Conservation (phyloP, 2,113 vertebrate genomes). For the Chaetops frenatus region DNA sequence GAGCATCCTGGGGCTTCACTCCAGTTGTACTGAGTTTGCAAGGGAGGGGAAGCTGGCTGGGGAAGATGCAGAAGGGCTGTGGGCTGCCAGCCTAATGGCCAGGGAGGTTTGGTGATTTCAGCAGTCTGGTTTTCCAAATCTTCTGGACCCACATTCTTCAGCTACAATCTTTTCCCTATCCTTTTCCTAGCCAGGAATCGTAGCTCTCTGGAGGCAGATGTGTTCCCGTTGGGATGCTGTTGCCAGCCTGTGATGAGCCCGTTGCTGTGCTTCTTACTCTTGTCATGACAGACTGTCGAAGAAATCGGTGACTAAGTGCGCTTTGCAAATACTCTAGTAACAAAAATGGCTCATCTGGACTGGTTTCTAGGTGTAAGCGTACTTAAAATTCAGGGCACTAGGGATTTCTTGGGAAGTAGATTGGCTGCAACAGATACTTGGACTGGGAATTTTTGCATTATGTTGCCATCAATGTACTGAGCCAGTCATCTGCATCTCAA, state of each 20-base stretch:
- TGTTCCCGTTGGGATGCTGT: neutral
- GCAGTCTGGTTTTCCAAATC: neutral
- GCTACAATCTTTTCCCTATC: neutral
- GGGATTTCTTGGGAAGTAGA: neutral
- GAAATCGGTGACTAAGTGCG: neutral
- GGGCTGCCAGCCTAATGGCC: neutral
- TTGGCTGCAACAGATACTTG: neutral
- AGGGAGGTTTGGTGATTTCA: neutral
- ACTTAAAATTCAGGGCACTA: neutral
- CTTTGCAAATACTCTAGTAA: neutral
- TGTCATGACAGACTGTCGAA: neutral
- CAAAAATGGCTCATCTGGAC: neutral
- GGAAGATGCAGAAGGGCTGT: neutral
- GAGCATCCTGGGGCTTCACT: neutral
- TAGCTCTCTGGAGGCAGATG: neutral
- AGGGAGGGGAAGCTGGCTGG: neutral
- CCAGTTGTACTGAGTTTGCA: accelerated
- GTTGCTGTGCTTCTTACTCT: neutral
- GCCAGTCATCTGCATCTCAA: neutral
- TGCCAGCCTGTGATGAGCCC: neutral
- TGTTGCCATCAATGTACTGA: neutral
- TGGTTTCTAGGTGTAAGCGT: neutral
- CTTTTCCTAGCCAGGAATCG: neutral
- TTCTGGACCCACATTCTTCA: neutral
- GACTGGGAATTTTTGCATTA: neutral